Percentiles rank a stretch among this genome's conserved stretches.
Evolutionary conservation across 2,888 invertebrate genomes (phyloP).

Genomic region (Dysmachus trigonus): DNA sequence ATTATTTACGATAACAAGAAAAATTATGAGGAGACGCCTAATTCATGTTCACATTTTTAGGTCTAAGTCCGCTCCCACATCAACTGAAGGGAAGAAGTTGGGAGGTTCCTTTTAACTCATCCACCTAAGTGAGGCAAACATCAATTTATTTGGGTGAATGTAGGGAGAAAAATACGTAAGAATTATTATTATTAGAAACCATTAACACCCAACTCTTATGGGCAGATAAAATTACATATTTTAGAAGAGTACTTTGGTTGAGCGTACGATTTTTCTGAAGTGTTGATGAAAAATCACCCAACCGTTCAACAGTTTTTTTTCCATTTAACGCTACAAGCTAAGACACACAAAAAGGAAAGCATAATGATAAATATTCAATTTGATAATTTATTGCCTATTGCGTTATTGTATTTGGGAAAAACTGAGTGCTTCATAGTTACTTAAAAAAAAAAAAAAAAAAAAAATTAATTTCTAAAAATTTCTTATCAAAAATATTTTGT

Average conservation of each 20-base stretch:
- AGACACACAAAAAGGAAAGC: too few relatives aligned
- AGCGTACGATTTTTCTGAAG: too few relatives aligned
- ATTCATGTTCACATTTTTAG: not conserved
- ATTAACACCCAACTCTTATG: not conserved
- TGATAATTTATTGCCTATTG: too few relatives aligned
- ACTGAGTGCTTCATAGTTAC: too few relatives aligned
- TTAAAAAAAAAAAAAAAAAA: too few relatives aligned
- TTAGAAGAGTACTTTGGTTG: not conserved
- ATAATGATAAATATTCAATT: too few relatives aligned
- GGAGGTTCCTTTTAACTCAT: not conserved
- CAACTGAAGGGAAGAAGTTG: not conserved
- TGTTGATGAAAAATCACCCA: too few relatives aligned
- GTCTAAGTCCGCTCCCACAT: not conserved
- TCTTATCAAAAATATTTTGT: too few relatives aligned
- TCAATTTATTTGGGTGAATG: not conserved
- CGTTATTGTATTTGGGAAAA: too few relatives aligned
- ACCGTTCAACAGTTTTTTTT: too few relatives aligned
- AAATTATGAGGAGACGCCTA: not conserved
- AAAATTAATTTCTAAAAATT: too few relatives aligned
- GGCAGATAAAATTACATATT: not conserved
- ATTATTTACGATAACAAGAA: not conserved
- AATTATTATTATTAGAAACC: not conserved
- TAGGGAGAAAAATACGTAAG: not conserved
- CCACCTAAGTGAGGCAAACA: not conserved
- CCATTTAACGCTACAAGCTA: too few relatives aligned